These are phyloP conservation scores for Polymixis lichenea DNA, from an alignment of 2,888 invertebrate genomes.

Conservation along the genomic window DNA sequence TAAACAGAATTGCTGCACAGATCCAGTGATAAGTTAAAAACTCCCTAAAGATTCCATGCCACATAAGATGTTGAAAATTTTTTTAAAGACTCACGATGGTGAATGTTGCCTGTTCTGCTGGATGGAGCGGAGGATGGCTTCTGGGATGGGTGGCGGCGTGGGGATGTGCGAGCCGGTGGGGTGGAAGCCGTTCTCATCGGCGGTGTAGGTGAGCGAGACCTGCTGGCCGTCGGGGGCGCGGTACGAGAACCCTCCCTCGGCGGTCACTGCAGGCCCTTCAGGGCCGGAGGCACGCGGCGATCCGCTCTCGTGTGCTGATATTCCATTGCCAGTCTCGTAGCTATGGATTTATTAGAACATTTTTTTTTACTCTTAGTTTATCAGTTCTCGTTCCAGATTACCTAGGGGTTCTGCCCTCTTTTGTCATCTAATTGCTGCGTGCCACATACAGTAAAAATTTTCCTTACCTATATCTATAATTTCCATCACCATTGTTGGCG, in stretches of 20 bases:
- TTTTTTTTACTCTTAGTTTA: background rate
- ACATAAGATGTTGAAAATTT: background rate
- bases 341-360: constrained; percentile 59
- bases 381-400: too few relatives aligned
- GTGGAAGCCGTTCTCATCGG: constrained; percentile 93
- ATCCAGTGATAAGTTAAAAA: background rate
- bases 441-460: background rate
- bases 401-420: background rate
- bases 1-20: background rate
- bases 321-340: constrained; percentile 91
- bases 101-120: constrained; percentile 81
- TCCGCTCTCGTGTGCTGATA: constrained; percentile 90
- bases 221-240: constrained; percentile 92
- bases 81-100: constrained; percentile 75
- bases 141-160: constrained; percentile 90
- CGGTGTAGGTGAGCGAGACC: constrained; percentile 91
- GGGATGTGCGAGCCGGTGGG: constrained; percentile 91
- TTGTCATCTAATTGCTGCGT: background rate
- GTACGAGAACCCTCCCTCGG: constrained; percentile 92
- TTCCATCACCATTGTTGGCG: constrained; percentile 91
- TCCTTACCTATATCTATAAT: constrained; percentile 90
- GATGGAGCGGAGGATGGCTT: constrained; percentile 88
- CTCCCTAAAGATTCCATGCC: background rate
- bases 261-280: constrained; percentile 87
- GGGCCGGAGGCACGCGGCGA: constrained; percentile 87